phyloP scores from a whole-genome alignment of 2,113 vertebrate species.

The Nannospalax galili region DNA sequence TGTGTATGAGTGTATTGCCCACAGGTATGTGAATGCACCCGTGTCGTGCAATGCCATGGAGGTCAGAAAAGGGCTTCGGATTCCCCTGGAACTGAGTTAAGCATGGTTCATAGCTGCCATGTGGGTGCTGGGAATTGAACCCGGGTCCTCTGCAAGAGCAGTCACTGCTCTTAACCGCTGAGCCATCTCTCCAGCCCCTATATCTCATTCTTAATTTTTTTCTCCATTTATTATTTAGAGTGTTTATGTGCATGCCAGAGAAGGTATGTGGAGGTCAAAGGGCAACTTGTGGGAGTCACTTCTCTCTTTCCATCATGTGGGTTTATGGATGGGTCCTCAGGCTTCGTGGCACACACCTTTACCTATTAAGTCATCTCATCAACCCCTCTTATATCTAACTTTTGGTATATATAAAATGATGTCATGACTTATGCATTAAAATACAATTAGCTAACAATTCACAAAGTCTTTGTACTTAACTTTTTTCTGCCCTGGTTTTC shows the following conservation, averaged over 20 bases:
- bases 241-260: background rate
- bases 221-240: background rate
- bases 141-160: no score
- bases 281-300: background rate
- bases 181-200: no score
- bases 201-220: conserved; percentile 2
- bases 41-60: no score
- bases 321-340: background rate
- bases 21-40: no score
- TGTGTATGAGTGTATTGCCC: no score
- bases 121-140: no score
- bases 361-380: background rate
- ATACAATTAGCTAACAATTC: conserved; percentile 2
- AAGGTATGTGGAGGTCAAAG: background rate
- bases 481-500: conserved; percentile 26
- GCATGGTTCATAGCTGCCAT: no score
- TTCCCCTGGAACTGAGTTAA: no score
- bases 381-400: background rate
- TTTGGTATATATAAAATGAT: conserved; percentile 22
- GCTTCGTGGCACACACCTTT: background rate
- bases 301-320: background rate
- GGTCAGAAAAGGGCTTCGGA: no score
- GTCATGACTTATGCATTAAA: background rate
- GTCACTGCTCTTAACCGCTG: no score
- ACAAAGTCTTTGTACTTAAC: background rate